These are phyloP conservation scores for Holacanthella duospinosa DNA, from an alignment of 2,888 invertebrate genomes.

Conservation along the genomic window DNA sequence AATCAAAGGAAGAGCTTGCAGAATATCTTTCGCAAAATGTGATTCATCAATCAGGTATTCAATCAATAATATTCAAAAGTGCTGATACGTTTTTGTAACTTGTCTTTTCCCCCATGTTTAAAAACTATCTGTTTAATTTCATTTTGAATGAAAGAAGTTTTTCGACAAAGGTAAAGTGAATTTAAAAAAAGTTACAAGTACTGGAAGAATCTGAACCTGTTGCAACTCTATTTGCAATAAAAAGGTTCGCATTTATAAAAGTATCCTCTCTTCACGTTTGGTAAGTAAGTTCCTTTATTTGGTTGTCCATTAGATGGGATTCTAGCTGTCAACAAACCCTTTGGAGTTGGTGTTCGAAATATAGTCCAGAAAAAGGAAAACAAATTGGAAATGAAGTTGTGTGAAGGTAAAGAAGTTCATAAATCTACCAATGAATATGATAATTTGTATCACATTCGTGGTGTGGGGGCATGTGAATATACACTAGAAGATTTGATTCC, in stretches of 20 bases:
- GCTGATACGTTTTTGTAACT: neutral
- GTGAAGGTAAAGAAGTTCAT: slow-evolving; percentile 5
- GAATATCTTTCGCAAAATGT: slow-evolving; percentile 13
- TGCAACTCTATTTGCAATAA: too few relatives aligned
- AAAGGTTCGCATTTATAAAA: too few relatives aligned
- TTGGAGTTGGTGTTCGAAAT: slow-evolving; percentile 26
- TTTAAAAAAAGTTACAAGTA: too few relatives aligned
- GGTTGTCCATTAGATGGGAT: slow-evolving; percentile 22
- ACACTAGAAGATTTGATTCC: slow-evolving; percentile 26
- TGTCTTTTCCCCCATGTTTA: neutral
- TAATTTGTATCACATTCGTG: slow-evolving; percentile 14
- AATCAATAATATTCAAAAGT: neutral
- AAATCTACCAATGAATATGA: neutral
- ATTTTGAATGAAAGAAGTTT: too few relatives aligned
- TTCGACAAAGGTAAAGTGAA: too few relatives aligned
- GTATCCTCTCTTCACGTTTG: too few relatives aligned
- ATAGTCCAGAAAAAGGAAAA: neutral
- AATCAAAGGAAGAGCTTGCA: slow-evolving; percentile 25
- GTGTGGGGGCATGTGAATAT: slow-evolving; percentile 12
- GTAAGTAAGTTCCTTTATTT: neutral
- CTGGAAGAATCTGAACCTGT: too few relatives aligned
- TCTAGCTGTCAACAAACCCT: slow-evolving; percentile 29
- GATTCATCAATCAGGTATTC: slow-evolving; percentile 15
- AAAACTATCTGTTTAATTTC: slow-evolving; percentile 4
- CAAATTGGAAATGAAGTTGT: neutral